Base-by-base conservation (phyloP, 2,888 invertebrate genomes). In the Drosophila setosimentum region DNA sequence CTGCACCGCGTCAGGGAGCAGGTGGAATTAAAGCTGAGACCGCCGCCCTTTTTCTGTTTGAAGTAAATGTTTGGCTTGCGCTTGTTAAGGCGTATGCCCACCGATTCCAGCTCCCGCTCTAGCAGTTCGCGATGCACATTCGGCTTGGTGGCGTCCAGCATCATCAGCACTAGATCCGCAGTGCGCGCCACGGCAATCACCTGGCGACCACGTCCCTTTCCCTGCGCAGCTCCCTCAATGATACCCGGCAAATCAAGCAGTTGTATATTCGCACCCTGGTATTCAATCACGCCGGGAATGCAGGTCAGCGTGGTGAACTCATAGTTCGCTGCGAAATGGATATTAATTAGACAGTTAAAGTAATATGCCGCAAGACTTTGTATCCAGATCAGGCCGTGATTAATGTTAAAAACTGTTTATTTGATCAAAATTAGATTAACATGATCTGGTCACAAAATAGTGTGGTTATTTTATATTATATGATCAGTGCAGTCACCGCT, bases 231-330 rank as follows among this genome's bases (percentile, higher is more conserved):
- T 69, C 99, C 99, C 94, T 99, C 99, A 93, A 99, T 99, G 92
- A 99, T 99, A 92, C 99, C 99, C 68, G 99, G 99, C 92, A 99
- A 95, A 95, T 99, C 99, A 0, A 99, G 95, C 76, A 99, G 94
- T 93, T 99, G 99, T 92, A 99, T 99, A 92, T 99, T 99, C 42
- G 99, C 99, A 51, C 99, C 99, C 92, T 99, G 97, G 93, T 99
- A 99, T 92, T 99, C 98, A 78, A 99, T 99, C 2, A 99, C 99
- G 60, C 99, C 99, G 4, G 99, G 99, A 90, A 99, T 99, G 93
- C 99, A 99, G 11, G 99, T 99, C 68, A 99, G 94, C 0, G 99
- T 99, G 75, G 99, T 99, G 93, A 99, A 99, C 94, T 99, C 99
- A 93, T 99, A 99, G 73, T 97, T 97, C 2, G 99, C 99, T 84